Evolutionary conservation across 2,797 vertebrate genomes (phyloP), one percentile per base, ranked within the genome.

Genomic region (Acrossocheilus fasciatus): DNA sequence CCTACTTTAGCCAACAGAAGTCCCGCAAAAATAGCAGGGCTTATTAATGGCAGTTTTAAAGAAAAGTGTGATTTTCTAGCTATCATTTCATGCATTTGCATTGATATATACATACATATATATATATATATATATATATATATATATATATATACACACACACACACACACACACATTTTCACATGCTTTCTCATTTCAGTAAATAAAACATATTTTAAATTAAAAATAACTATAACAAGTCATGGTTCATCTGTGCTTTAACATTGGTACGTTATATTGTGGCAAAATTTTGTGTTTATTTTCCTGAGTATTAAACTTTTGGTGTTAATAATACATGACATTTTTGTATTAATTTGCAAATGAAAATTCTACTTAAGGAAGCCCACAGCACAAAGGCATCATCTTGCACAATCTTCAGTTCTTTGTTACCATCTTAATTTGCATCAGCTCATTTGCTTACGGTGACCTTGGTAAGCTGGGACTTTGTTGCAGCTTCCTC

Each of bases 391-490:
- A 57, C 36, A 68, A 69, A 57, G 15, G 9, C 36, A 18, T 78
- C 36, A 14, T 50, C 20, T 75, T 52, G 30, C 11, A 66, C 2
- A 62, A 39, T 84, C 20, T 41, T 39, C 59, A 41, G 45, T n/a
- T 45, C 17, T 73, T 73, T 30, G 34, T 74, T 62, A 34, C 39
- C 59, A 11, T 76, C n/a, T 59, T 69, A 77, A 84, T 77, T 85
- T 85, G 36, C n/a, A 78, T 34, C 4, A 43, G 18, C 69, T 74
- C 30, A 78, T 78, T 85, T 85, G 47, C 36, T 85, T 59, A 85
- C 1, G 17, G n/a, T 78, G 83, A 85, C 75, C 75, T 85, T 79
- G 75, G n/a, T 70, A 59, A 18, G 7, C 62, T 70, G 4, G 47
- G 66, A 69, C 30, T 30, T 50, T 43, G 43, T 54, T 84, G 47